These are phyloP conservation scores for Urocynchramus pylzowi DNA, from an alignment of 2,113 vertebrate species.

Conservation along the genomic window DNA sequence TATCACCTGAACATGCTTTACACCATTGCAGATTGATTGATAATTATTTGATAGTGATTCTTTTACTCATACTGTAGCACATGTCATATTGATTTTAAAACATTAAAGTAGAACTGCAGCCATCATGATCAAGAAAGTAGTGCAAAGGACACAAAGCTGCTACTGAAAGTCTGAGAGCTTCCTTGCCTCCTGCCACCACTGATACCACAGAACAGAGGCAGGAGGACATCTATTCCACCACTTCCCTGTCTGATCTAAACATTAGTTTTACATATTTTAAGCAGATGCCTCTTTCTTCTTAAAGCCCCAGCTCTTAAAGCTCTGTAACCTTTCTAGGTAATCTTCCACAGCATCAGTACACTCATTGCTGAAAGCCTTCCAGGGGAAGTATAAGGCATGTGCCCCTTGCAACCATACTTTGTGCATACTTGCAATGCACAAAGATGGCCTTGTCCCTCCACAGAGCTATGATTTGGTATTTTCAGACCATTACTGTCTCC, in stretches of 20 bases:
- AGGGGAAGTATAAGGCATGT: background rate
- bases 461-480: background rate
- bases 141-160: background rate
- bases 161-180: background rate
- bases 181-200: background rate
- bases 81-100: background rate
- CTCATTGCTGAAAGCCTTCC: background rate
- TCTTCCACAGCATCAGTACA: background rate
- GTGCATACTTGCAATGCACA: no score
- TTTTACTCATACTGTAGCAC: accelerated
- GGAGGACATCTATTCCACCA: background rate
- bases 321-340: background rate
- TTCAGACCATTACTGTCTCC: background rate
- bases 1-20: background rate
- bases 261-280: background rate
- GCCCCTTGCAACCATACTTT: background rate
- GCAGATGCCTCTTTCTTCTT: background rate
- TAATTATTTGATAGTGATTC: background rate
- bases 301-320: background rate
- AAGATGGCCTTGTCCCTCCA: background rate
- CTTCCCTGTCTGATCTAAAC: background rate
- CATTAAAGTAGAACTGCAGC: background rate
- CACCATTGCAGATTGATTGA: background rate
- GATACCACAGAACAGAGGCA: background rate
- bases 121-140: background rate